Base-by-base conservation (phyloP, 2,888 invertebrate species). In the Mamestra brassicae region DNA sequence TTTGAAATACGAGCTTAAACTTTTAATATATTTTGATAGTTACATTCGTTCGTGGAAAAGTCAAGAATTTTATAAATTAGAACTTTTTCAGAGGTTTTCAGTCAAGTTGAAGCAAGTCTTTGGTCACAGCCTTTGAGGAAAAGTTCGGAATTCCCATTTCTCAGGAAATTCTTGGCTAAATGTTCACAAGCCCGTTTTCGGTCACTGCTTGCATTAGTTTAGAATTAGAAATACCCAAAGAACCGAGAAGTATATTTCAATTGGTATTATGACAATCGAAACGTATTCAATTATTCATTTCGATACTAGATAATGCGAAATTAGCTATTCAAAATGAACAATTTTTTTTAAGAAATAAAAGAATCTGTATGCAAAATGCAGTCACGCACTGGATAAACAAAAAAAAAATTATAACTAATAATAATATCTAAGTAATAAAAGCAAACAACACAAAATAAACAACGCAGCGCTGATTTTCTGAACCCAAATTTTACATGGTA, bases 21-120 rank as follows among this genome's bases (percentile, higher is more conserved):
- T 81, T 84, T 69, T 60, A 74, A 81, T 80, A 84, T 70, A 70
- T 67, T 80, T 71, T 42, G 26, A 80, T 73, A 68, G 80, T 69
- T 68, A 83, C 65, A 74, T 73, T 83, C 42, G 52, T 72, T 68
- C 13, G 15, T 42, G 26, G 15, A 50, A 38, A 67, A 65, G 42
- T 65, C 71, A 61, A 55, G 67, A 79, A 57, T 68, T 72, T 79
- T 79, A 64, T 68, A 79, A 78, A 72, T 83, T 61, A 68, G 50
- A 79, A 65, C 67, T 72, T 80, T 79, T 80, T 68, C 70, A 55
- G 45, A 6, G 47, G 47, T 55, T 65, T 50, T 55, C 54, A 57
- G 57, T 54, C 34, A 54, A 65, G 26, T 60, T 42, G 47, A 68
- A 67, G 34, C 26, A 54, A 67, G 42, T 45, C 47, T 26, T 77